Base-by-base conservation (phyloP, 2,888 invertebrate species). In the Ennomos quercinarius region DNA sequence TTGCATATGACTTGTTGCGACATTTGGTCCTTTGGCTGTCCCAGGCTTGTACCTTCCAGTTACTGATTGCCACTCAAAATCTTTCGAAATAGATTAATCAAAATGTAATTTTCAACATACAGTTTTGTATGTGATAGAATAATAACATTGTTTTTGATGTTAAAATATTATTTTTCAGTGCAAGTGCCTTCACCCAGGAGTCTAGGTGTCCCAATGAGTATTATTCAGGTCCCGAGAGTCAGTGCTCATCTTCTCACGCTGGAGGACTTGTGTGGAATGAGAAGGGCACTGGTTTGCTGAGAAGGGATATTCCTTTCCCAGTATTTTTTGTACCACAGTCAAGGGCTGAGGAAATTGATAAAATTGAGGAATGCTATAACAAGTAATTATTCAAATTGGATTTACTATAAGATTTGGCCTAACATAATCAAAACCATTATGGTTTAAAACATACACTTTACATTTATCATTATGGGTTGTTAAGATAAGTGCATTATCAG, bases 301-400 rank as follows among this genome's bases (percentile, higher is more conserved):
- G 95, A 73, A 94, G 95, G 73, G 96, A 98, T 76, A 96, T 97
- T 78, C 95, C 96, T n/a, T 97, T 98, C 76, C 98, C 98, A 0
- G 96, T 98, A 71, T 98, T 98, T 86, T 95, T 95, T 63, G 89
- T 98, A 39, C 93, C 93, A 1, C 80, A 81, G 36, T 73, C 85
- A n/a, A 75, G 86, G 52, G 76, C 88, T 5, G 58, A 61, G 8
- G 64, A 68, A 63, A 91, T 95, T 34, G 70, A 81, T 0, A 94
- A 94, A 75, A 93, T 97, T 17, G 86, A 90, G 62, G 80, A 94
- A 36, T 96, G 96, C 72, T 95, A 94, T 76, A 74, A 91, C 37
- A 94, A 93, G 84, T 93, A 75, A 42, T 39, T 50, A 44, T n/a
- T 52, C 4, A 12, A 37, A 2, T 17, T 17, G n/a, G 9, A 41